phyloP scores from a whole-genome alignment of 2,797 vertebrate genomes.

The Thalassophryne amazonica region DNA sequence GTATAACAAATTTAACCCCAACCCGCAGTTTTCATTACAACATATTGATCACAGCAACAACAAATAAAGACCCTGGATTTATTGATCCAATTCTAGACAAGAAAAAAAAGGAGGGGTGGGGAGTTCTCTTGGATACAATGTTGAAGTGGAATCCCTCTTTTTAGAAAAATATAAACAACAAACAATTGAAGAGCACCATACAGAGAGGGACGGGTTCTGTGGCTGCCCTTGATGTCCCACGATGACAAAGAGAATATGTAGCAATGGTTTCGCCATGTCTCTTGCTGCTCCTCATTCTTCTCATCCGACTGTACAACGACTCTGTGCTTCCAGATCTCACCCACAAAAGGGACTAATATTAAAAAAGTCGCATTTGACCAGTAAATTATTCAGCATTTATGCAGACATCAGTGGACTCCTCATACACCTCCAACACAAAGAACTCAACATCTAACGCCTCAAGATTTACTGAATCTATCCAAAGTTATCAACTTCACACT shows the following conservation, averaged over 20 bases:
- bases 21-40: slow-evolving; percentile 81
- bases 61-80: slow-evolving; percentile 82
- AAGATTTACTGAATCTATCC: not conserved
- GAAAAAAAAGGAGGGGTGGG: slow-evolving; percentile 12
- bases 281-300: slow-evolving; percentile 20
- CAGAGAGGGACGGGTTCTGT: slow-evolving; percentile 16
- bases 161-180: slow-evolving; percentile 17
- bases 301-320: slow-evolving; percentile 16
- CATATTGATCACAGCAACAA: slow-evolving; percentile 80
- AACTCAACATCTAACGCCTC: slow-evolving; percentile 5
- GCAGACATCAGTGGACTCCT: slow-evolving; percentile 27
- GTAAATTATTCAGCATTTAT: slow-evolving; percentile 45
- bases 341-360: slow-evolving; percentile 42
- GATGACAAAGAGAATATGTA: slow-evolving; percentile 35
- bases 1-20: slow-evolving; percentile 64
- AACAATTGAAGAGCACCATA: slow-evolving; percentile 13
- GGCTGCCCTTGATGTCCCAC: slow-evolving; percentile 31
- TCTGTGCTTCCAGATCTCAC: slow-evolving; percentile 21
- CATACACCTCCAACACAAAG: slow-evolving; percentile 31
- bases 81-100: slow-evolving; percentile 75
- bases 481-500: not conserved
- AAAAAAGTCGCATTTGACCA: slow-evolving; percentile 37
- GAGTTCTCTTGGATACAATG: slow-evolving; percentile 41
- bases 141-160: slow-evolving; percentile 36
- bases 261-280: slow-evolving; percentile 7